Base-by-base conservation (phyloP, 2,113 vertebrate genomes). In the Misgurnus mizolepis region DNA sequence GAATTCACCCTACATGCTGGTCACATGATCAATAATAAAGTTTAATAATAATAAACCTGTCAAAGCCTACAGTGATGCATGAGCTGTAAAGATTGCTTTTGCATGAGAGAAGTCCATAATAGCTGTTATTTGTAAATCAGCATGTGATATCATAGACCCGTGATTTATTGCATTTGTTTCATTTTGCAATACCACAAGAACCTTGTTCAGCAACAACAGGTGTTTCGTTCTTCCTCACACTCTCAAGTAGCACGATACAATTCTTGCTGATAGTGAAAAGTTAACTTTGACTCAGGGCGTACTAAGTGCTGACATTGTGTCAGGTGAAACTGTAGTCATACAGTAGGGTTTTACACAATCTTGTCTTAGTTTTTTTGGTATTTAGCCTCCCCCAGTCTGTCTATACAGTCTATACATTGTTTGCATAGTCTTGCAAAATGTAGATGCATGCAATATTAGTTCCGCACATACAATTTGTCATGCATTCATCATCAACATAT, bases 391-490 rank as follows among this genome's bases (percentile, higher is more conserved):
- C 47, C 50, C 34, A 4, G 50, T 5, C 55, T 3, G 27, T n/a
- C 68, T 22, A 7, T 41, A 9, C 5, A 6, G 0, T 14, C 12
- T 34, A 34, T 34, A 34, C 11, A 18, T 17, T 7, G 7, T n/a
- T 27, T 74, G 71, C 55, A 74, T 1, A 11, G 56, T 45, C 71
- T 61, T 74, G 55, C n/a, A 47, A 74, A 47, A 64, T 18, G 56
- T 22, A 60, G 3, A 17, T 22, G 55, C 2, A 73, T 43, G 9
- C n/a, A 55, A 14, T 50, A 8, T 4, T 7, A 8, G 6, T 27
- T 50, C 22, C n/a, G 47, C 4, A 3, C 12, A 69, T 17, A 9
- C 12, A 5, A 34, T 69, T 0, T 56, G 18, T 53, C 7, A 10
- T 53, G 49, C 68, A 56, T 0, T 71, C 4, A 56, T 3, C 4